Evolutionary conservation across 1,140 invertebrate species (phyloP), one percentile per base, ranked within the genome.

Genomic region (Charaxes varanes): DNA sequence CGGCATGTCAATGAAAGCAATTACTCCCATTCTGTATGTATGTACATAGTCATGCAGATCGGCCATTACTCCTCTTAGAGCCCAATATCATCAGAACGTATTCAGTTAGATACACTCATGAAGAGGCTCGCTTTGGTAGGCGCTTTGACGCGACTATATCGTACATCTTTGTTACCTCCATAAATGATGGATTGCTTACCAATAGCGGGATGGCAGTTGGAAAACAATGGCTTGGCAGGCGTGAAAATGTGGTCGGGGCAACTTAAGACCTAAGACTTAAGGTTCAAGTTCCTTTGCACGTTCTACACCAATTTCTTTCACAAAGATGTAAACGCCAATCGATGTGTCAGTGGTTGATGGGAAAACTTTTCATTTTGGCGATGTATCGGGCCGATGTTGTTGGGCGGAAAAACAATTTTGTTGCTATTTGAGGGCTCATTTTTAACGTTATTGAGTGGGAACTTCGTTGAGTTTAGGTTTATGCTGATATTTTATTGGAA

Each of bases 321-420:
- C 63, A 64, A 81, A 77, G 77, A 81, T 78, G 77, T 78, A 71
- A 72, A 74, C 70, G 72, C 70, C 70, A 78, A 63, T 77, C 77
- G 67, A 77, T 72, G 65, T 76, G 77, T 81, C 77, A 77, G 71
- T 67, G 53, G 64, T 51, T 76, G 77, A 81, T 81, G 65, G 76
- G 63, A 55, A 77, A 81, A 81, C 74, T 81, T 81, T 81, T 81
- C 74, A 81, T 81, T 79, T 81, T 70, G 64, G 57, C 65, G 62
- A 74, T 74, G 69, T 81, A 77, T 71, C 63, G 54, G 37, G 46
- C 57, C 50, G 67, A 51, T 61, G 61, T 58, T 69, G 66, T 67
- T 68, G 54, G 55, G 53, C 43, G 62, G 59, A 53, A 68, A 79
- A 77, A 77, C 76, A 81, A 78, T 81, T 78, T 81, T 70, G 67